These are phyloP conservation scores for Drosophila tristis DNA, from an alignment of 1,140 invertebrate species.

Conservation along the genomic window DNA sequence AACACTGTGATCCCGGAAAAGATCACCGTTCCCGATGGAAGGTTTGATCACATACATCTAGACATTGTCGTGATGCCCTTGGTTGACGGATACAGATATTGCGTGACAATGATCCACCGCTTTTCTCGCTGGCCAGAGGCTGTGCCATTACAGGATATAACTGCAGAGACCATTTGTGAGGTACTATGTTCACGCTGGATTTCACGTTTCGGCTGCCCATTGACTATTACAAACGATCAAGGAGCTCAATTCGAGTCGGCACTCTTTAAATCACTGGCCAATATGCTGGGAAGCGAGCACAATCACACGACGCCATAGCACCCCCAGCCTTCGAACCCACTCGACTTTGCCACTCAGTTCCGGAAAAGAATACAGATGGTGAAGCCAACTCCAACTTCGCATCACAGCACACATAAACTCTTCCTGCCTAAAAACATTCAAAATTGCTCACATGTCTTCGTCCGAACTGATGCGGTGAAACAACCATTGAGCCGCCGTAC, in stretches of 20 bases:
- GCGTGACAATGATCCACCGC: conserved; percentile 67
- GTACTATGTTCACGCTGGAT: conserved; percentile 11
- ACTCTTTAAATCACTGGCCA: background rate
- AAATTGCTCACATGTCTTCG: background rate
- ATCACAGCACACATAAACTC: background rate
- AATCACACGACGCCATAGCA: conserved; percentile 61
- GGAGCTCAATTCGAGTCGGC: too few species aligned
- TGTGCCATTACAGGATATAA: conserved; percentile 69
- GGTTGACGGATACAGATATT: conserved; percentile 45
- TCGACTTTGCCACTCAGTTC: conserved; percentile 44
- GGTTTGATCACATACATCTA: conserved; percentile 69
- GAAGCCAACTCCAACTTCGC: too few species aligned
- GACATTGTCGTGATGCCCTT: conserved; percentile 68
- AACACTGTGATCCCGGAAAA: conserved; percentile 6
- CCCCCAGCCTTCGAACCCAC: too few species aligned
- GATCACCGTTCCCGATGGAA: conserved; percentile 3
- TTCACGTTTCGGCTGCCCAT: conserved; percentile 49
- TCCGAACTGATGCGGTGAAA: background rate
- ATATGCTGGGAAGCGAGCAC: conserved; percentile 43
- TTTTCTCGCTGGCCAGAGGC: conserved; percentile 84
- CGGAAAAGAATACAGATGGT: too few species aligned
- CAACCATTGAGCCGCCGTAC: background rate
- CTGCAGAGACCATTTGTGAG: conserved; percentile 48
- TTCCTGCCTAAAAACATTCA: too few species aligned
- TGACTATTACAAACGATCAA: too few species aligned